Conservation (phyloP, 2,888 invertebrate species). For the Nematopogon swammerdamellus region DNA sequence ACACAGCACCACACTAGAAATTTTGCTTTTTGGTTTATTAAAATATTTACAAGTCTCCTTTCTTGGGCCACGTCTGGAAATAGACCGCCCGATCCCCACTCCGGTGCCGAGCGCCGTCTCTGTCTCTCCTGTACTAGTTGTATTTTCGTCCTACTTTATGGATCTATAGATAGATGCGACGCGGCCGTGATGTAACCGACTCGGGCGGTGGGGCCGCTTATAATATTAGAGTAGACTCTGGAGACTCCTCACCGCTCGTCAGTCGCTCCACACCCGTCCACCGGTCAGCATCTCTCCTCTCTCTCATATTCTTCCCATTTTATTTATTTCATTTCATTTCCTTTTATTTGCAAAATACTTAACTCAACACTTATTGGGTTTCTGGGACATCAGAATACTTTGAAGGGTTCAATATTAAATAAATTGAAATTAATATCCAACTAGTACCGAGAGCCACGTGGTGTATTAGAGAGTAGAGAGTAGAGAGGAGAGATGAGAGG, state of each 20-base stretch:
- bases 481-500: conserved; percentile 4
- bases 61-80: conserved; percentile 60
- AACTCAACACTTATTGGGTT: no score
- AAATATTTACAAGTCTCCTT: conserved; percentile 59
- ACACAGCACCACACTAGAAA: conserved; percentile 50
- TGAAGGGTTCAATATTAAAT: no score
- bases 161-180: conserved; percentile 7
- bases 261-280: conserved; percentile 41
- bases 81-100: conserved; percentile 36
- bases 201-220: conserved; percentile 49
- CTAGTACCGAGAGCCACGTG: no score
- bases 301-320: not conserved
- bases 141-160: conserved; percentile 1
- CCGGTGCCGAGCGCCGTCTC: conserved; percentile 31
- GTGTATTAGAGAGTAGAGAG: conserved; percentile 8
- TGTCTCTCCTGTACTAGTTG: conserved; percentile 22
- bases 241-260: conserved; percentile 49
- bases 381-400: no score
- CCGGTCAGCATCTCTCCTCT: conserved; percentile 25
- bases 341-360: no score
- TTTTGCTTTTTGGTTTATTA: conserved; percentile 49
- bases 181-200: conserved; percentile 41
- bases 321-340: no score
- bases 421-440: no score
- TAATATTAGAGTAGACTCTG: conserved; percentile 55